Evolutionary conservation across 2,888 invertebrate species (phyloP).

Genomic region (Synergus umbraculus): DNA sequence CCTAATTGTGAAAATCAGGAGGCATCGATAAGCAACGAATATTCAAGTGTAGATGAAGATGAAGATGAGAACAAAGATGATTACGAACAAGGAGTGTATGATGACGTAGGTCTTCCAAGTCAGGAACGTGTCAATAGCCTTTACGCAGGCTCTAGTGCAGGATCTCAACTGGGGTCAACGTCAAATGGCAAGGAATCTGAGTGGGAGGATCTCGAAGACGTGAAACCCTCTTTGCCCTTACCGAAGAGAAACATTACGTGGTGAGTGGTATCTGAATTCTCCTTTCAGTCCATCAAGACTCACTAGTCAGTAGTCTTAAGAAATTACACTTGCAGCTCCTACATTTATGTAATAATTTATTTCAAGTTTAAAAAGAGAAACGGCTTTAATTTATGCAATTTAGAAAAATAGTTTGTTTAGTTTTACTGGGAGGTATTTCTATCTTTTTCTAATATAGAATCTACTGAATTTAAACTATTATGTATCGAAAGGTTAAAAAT

Average conservation of each 20-base stretch:
- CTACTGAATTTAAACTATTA: not conserved
- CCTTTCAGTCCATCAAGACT: not conserved
- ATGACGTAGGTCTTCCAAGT: conserved; percentile 66
- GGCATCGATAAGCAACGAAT: conserved; percentile 60
- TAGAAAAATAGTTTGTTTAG: not conserved
- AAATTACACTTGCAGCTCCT: conserved; percentile 1
- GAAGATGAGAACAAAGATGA: conserved; percentile 48
- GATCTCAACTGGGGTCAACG: conserved; percentile 57
- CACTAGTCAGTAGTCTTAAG: conserved; percentile 15
- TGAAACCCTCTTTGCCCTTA: conserved; percentile 45
- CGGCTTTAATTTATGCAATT: not conserved
- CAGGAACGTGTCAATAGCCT: conserved; percentile 74
- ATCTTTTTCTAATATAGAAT: not conserved
- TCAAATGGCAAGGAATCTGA: conserved; percentile 69
- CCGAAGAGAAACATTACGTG: conserved; percentile 47
- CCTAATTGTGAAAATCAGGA: conserved; percentile 51
- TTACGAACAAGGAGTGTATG: conserved; percentile 64
- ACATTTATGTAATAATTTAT: conserved; percentile 2
- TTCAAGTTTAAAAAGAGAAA: not conserved
- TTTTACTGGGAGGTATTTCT: not conserved
- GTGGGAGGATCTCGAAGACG: conserved; percentile 73
- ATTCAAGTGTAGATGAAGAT: conserved; percentile 63
- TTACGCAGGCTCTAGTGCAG: conserved; percentile 67
- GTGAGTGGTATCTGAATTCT: conserved; percentile 49
- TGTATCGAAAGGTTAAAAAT: not conserved